Percentiles rank a stretch among this genome's conserved stretches.
phyloP scores from a whole-genome alignment of 2,888 invertebrate genomes.

The Hecatera dysodea region DNA sequence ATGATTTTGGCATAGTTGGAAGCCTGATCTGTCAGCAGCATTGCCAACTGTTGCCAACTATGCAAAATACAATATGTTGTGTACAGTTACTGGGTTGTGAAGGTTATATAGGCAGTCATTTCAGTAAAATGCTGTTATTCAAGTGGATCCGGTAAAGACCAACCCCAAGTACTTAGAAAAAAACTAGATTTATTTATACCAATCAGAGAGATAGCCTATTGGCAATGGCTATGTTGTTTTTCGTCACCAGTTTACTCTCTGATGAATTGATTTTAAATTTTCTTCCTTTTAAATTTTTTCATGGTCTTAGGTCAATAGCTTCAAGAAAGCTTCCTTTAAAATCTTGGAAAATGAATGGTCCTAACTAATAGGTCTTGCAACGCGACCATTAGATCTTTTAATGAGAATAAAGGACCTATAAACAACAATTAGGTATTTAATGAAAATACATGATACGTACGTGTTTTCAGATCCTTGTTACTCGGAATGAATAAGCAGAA shows the following conservation, averaged over 20 bases:
- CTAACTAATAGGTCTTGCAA: conserved; percentile 35
- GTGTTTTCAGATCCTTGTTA: not conserved
- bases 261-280: not conserved
- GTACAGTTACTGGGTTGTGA: too few relatives aligned
- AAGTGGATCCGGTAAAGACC: too few relatives aligned
- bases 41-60: too few relatives aligned
- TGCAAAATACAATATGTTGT: too few relatives aligned
- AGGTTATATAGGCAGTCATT: too few relatives aligned
- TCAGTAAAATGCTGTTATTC: too few relatives aligned
- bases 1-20: too few relatives aligned
- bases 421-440: conserved; percentile 52
- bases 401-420: conserved; percentile 41
- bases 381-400: conserved; percentile 30
- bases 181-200: too few relatives aligned
- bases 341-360: conserved; percentile 35
- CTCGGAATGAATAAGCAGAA: conserved; percentile 1
- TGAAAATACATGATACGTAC: conserved; percentile 27
- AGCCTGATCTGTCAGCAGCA: too few relatives aligned
- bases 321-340: conserved; percentile 19
- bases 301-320: conserved; percentile 1
- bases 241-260: not conserved
- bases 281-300: not conserved
- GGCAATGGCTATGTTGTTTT: too few relatives aligned
- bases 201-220: too few relatives aligned
- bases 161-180: too few relatives aligned